phyloP scores from a whole-genome alignment of 1,140 invertebrate genomes.

The Colletes gigas region DNA sequence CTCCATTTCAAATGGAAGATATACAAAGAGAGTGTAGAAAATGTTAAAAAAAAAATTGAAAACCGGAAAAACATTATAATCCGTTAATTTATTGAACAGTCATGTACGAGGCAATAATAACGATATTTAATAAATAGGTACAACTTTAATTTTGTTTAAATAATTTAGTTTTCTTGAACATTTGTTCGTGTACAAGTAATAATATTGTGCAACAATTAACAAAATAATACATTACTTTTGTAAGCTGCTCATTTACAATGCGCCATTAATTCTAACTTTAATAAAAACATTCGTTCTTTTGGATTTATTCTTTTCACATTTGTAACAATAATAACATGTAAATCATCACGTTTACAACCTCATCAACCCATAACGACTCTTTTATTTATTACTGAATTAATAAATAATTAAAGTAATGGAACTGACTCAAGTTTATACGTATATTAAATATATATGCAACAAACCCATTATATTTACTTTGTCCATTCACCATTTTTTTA shows the following conservation, averaged over 20 bases:
- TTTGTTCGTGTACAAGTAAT: not conserved
- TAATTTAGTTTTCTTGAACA: not conserved
- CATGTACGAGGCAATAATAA: not conserved
- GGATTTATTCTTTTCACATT: constrained; percentile 12
- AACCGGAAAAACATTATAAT: too few species aligned
- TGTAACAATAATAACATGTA: constrained; percentile 24
- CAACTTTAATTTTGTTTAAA: not conserved
- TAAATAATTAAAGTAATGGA: not conserved
- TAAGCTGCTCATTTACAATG: not conserved
- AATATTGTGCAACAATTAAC: not conserved
- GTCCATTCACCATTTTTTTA: constrained; percentile 15
- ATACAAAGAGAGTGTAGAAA: too few species aligned
- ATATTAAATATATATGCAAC: constrained; percentile 22
- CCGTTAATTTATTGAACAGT: too few species aligned
- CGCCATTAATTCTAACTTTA: not conserved
- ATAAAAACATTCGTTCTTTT: constrained; percentile 24
- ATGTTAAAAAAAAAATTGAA: too few species aligned
- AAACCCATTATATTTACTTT: constrained; percentile 16
- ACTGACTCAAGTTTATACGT: not conserved
- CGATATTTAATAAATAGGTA: not conserved
- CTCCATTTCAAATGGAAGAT: too few species aligned
- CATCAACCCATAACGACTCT: not conserved
- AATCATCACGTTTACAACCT: constrained; percentile 26
- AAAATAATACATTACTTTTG: not conserved
- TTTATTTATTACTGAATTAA: not conserved